Percentiles rank a stretch among this genome's conserved stretches.
These are phyloP conservation scores for chimpanzee (Pan troglodytes) DNA, from an alignment of 2,113 vertebrate species.

Conservation along the genomic window DNA sequence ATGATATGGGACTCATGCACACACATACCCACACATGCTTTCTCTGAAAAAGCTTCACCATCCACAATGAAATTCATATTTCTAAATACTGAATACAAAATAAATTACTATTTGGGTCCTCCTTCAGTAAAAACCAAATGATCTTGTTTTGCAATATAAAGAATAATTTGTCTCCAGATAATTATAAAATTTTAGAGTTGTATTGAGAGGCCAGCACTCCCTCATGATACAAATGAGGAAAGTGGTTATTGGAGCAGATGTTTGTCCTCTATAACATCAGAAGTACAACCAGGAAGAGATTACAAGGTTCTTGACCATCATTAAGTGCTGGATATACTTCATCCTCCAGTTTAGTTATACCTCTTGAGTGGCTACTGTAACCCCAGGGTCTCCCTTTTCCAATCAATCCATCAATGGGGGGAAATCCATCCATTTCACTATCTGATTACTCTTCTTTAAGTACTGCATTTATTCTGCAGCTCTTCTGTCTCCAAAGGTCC, in stretches of 20 bases:
- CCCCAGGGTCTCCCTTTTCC: not conserved
- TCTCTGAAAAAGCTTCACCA: not conserved
- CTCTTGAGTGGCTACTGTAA: not conserved
- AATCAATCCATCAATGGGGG: not conserved
- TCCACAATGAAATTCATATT: not conserved
- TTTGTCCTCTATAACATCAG: not conserved
- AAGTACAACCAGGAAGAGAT: not conserved
- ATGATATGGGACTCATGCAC: not conserved
- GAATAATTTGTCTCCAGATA: not conserved
- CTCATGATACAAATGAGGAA: not conserved
- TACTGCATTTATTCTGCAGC: not conserved
- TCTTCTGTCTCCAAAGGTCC: not conserved
- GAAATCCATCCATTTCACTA: not conserved
- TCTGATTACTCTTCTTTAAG: slow-evolving; percentile 22
- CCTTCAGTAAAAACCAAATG: not conserved
- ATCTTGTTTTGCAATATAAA: not conserved
- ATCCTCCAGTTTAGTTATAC: not conserved
- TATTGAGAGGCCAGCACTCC: not conserved
- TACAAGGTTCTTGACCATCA: not conserved
- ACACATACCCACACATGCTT: not conserved
- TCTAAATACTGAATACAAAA: not conserved
- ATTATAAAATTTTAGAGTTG: not conserved
- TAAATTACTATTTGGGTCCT: not conserved
- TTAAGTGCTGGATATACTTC: not conserved
- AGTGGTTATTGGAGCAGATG: not conserved